Evolutionary conservation across 2,113 vertebrate species (phyloP).

Genomic region (Zootoca vivipara): DNA sequence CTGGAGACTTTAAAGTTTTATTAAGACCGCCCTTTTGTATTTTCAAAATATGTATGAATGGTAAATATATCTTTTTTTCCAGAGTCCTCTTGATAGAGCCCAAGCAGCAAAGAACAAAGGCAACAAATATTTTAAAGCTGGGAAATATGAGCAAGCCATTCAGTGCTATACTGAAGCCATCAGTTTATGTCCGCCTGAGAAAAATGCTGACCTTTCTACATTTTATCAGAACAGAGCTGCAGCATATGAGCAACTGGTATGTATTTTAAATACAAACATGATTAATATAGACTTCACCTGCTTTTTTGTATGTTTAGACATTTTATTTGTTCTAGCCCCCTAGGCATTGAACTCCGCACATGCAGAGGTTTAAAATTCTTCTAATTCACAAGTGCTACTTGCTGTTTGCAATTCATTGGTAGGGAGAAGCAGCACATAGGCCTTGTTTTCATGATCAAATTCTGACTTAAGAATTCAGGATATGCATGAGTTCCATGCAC

Average conservation of each 20-base stretch:
- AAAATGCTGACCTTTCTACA: conserved; percentile 92
- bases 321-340: not conserved
- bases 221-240: conserved; percentile 99
- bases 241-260: conserved; percentile 94
- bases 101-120: conserved; percentile 97
- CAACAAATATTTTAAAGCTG: conserved; percentile 98
- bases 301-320: not conserved
- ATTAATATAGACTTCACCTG: conserved; percentile 9
- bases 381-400: not conserved
- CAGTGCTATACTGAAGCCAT: conserved; percentile 98
- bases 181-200: conserved; percentile 89
- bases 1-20: not conserved
- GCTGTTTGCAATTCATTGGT: not conserved
- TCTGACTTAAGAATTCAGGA: not conserved
- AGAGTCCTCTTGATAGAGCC: conserved; percentile 94
- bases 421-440: not conserved
- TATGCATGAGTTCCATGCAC: not conserved
- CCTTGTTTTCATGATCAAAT: not conserved
- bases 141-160: conserved; percentile 96
- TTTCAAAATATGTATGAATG: conserved; percentile 19
- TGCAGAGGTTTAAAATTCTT: not conserved
- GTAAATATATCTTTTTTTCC: conserved; percentile 39
- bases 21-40: conserved; percentile 16
- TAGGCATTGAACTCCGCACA: not conserved
- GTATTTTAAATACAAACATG: conserved; percentile 46